Percentiles rank a stretch among this genome's conserved stretches.
Evolutionary conservation across 1,140 invertebrate species (phyloP).

Genomic region (Zaprionus capensis): DNA sequence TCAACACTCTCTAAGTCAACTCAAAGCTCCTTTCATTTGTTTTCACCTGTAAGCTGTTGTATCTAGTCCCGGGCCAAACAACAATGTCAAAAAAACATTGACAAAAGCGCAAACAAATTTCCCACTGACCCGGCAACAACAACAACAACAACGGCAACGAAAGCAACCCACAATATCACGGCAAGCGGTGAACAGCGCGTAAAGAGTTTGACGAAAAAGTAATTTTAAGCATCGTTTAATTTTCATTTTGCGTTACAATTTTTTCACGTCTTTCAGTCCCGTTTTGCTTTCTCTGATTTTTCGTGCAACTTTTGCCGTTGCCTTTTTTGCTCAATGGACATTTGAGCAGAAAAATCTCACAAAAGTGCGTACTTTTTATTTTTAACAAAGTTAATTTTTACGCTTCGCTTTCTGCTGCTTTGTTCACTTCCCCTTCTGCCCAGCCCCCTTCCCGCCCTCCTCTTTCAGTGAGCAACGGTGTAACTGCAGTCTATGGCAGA

Average conservation of each 20-base stretch:
- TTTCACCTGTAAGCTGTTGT: constrained; percentile 28
- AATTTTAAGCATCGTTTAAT: constrained; percentile 82
- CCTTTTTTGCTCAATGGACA: constrained; percentile 63
- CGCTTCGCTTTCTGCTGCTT: constrained; percentile 59
- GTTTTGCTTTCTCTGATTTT: constrained; percentile 12
- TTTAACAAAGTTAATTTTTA: constrained; percentile 81
- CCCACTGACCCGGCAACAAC: constrained; percentile 18
- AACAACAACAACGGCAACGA: constrained; percentile 26
- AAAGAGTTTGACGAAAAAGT: constrained; percentile 79
- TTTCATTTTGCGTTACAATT: constrained; percentile 64
- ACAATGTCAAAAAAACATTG: constrained; percentile 20
- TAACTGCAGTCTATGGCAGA: constrained; percentile 39
- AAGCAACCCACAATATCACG: constrained; percentile 20
- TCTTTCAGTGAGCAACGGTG: constrained; percentile 6
- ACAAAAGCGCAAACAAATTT: constrained; percentile 43
- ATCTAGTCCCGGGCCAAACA: constrained; percentile 14
- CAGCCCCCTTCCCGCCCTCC: constrained; percentile 9
- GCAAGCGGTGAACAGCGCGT: constrained; percentile 32
- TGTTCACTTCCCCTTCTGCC: constrained; percentile 4
- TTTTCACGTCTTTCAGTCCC: neutral
- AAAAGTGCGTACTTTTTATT: constrained; percentile 71
- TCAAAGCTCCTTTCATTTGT: neutral
- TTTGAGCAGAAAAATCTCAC: constrained; percentile 67
- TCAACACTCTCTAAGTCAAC: neutral
- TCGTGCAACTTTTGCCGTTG: constrained; percentile 61